Evolutionary conservation across 2,888 invertebrate species (phyloP).

Genomic region (Phasia obesa): DNA sequence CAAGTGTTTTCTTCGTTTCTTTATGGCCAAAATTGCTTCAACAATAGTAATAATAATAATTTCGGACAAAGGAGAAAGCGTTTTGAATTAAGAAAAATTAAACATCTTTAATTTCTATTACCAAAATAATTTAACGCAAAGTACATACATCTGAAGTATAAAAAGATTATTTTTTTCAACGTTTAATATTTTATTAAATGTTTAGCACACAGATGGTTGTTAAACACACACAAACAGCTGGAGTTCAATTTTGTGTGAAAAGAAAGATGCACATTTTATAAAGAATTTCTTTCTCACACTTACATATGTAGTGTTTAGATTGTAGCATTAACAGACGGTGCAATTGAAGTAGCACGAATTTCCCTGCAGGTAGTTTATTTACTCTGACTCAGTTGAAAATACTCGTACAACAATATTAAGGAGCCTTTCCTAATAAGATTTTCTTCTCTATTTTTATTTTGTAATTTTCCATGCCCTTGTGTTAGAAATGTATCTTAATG

Average conservation of each 20-base stretch:
- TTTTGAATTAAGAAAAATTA: constrained; percentile 61
- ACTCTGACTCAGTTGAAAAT: too few species aligned
- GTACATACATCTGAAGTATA: too few species aligned
- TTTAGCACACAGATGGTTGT: constrained; percentile 25
- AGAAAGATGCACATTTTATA: neutral
- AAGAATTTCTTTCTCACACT: constrained; percentile 49
- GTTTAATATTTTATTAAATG: neutral
- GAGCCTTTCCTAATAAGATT: neutral
- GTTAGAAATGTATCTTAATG: neutral
- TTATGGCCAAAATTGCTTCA: neutral
- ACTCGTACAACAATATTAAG: too few species aligned
- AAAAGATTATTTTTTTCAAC: too few species aligned
- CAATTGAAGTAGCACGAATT: constrained; percentile 5
- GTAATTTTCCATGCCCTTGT: neutral
- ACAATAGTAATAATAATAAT: constrained; percentile 10
- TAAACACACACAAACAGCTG: constrained; percentile 49
- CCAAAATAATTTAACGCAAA: too few species aligned
- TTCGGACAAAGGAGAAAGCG: constrained; percentile 48
- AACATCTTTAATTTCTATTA: constrained; percentile 1
- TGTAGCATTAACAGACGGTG: constrained; percentile 6
- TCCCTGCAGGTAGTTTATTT: neutral
- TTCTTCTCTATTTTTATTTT: neutral
- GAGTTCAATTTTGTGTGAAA: constrained; percentile 34
- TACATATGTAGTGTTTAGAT: neutral
- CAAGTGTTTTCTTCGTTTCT: neutral